Conservation (phyloP, 2,888 invertebrate genomes). For the Auanema freiburgensis region DNA sequence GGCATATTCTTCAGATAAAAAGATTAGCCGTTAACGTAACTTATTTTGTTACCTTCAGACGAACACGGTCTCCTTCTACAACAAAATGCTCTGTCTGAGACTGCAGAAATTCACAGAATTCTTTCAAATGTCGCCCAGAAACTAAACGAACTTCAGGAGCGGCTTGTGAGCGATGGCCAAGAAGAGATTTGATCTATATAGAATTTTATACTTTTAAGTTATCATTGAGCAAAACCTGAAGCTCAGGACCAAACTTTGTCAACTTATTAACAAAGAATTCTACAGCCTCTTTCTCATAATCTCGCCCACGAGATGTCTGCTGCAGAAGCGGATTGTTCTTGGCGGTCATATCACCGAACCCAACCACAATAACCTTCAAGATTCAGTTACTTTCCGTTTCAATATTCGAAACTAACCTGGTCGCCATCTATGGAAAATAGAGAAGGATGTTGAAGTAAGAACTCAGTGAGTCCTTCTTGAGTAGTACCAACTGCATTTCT, state of each 20-base stretch:
- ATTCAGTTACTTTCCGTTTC: neutral
- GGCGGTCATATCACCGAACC: conserved; percentile 65
- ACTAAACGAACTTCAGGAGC: conserved; percentile 95
- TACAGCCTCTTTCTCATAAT: conserved; percentile 93
- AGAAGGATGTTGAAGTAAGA: conserved; percentile 78
- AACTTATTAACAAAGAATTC: conserved; percentile 95
- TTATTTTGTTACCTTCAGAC: conserved; percentile 43
- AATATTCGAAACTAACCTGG: conserved; percentile 45
- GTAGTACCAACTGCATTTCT: conserved; percentile 72
- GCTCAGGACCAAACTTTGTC: conserved; percentile 91
- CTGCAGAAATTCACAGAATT: conserved; percentile 85
- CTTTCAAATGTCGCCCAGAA: conserved; percentile 88
- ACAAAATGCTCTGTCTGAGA: conserved; percentile 84
- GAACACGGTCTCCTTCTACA: conserved; percentile 69
- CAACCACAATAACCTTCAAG: conserved; percentile 56
- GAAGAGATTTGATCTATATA: conserved; percentile 79
- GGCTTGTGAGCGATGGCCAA: conserved; percentile 88
- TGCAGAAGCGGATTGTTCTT: conserved; percentile 61
- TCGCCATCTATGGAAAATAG: conserved; percentile 92
- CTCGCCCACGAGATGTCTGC: conserved; percentile 64
- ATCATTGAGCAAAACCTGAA: conserved; percentile 71
- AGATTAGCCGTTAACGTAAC: neutral
- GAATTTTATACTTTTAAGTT: neutral
- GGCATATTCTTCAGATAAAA: conserved; percentile 53
- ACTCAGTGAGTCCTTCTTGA: conserved; percentile 80